phyloP scores from a whole-genome alignment of 1,140 invertebrate genomes.

The Zeugodacus cucurbitae region DNA sequence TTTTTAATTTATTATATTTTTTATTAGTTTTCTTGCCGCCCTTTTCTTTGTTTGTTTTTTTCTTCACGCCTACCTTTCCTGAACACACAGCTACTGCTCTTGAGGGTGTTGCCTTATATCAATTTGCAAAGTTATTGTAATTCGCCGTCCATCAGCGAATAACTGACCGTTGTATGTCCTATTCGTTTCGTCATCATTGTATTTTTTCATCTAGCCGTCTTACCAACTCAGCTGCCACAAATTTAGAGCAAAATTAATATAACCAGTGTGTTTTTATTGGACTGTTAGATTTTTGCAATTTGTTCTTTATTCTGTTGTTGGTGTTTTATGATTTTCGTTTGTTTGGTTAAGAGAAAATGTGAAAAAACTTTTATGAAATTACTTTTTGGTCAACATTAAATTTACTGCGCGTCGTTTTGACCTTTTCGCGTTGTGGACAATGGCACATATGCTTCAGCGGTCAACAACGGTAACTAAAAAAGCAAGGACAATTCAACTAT shows the following conservation, averaged over 20 bases:
- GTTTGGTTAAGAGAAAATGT: background rate
- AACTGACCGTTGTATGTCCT: background rate
- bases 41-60: too few species aligned
- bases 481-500: too few species aligned
- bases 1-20: too few species aligned
- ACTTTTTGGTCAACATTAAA: too few species aligned
- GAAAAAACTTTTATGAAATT: background rate
- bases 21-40: too few species aligned
- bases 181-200: background rate
- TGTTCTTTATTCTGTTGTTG: background rate
- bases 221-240: background rate
- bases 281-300: background rate
- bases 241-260: background rate
- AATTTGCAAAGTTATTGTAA: too few species aligned
- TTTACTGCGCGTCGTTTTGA: background rate
- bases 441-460: background rate
- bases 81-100: too few species aligned
- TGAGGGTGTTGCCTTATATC: too few species aligned
- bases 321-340: background rate
- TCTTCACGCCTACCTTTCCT: too few species aligned
- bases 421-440: too few species aligned
- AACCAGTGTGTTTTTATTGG: too few species aligned
- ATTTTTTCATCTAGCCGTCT: background rate
- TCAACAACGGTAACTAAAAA: too few species aligned
- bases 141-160: background rate